Conservation (phyloP, 2,113 vertebrate species). For the Chloroceryle aenea region DNA sequence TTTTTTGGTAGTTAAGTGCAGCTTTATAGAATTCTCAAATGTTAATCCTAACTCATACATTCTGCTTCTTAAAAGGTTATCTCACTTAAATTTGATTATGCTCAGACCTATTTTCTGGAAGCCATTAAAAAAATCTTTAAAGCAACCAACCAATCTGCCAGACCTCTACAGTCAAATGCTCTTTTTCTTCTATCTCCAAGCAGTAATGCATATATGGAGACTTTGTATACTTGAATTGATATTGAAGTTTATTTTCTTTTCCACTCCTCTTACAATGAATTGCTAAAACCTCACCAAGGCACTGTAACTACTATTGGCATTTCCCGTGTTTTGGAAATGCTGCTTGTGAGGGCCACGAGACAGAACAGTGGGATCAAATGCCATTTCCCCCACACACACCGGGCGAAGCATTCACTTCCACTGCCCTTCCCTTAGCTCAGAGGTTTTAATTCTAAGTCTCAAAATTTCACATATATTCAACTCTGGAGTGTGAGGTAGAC, state of each 20-base stretch:
- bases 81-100: neutral
- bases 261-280: neutral
- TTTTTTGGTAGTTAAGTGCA: neutral
- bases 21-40: neutral
- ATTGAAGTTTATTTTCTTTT: neutral
- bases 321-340: neutral
- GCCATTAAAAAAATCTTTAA: neutral
- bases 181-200: neutral
- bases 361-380: neutral
- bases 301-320: fast-evolving
- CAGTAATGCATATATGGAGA: neutral
- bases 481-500: neutral
- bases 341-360: neutral
- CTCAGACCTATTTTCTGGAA: neutral
- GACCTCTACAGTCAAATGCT: neutral
- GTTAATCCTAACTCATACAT: neutral
- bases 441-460: neutral
- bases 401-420: neutral
- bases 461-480: neutral
- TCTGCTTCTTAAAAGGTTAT: neutral
- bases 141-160: neutral
- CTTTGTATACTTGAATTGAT: neutral
- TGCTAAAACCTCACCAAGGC: neutral
- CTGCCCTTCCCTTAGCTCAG: neutral
- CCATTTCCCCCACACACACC: neutral